phyloP scores from a whole-genome alignment of 2,797 vertebrate genomes.

The Semotilus atromaculatus region DNA sequence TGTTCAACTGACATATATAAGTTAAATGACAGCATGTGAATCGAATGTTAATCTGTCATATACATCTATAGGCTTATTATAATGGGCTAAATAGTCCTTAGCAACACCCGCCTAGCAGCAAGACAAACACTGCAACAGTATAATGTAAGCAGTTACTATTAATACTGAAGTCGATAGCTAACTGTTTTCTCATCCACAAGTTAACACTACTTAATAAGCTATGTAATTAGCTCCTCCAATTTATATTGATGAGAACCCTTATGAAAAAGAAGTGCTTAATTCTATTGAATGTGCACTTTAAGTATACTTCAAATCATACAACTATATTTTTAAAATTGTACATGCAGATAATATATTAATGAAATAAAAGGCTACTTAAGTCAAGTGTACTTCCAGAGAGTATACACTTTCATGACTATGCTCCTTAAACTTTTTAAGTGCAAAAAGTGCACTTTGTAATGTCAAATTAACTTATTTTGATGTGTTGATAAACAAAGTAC shows the following conservation, averaged over 20 bases:
- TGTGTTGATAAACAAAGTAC: background rate
- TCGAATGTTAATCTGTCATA: conserved; percentile 7
- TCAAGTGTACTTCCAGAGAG: background rate
- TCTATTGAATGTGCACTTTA: background rate
- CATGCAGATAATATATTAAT: background rate
- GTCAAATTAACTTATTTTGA: background rate
- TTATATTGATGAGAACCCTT: background rate
- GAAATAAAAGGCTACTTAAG: background rate
- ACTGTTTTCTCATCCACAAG: background rate
- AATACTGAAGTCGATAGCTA: background rate
- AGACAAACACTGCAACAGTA: conserved; percentile 2
- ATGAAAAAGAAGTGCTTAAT: background rate
- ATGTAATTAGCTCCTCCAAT: background rate
- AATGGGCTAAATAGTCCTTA: conserved; percentile 1
- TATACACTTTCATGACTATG: background rate
- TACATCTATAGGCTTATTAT: conserved; percentile 19
- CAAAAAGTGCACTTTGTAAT: background rate
- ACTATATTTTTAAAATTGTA: background rate
- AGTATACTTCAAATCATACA: background rate
- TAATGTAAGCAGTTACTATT: background rate
- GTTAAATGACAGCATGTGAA: background rate
- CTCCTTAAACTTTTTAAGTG: background rate
- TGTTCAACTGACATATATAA: background rate
- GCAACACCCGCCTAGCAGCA: conserved; percentile 19
- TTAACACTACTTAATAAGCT: too few species aligned